Percentiles rank a stretch among this genome's conserved stretches.
phyloP scores from a whole-genome alignment of 1,140 invertebrate species.

The Aphaenogaster rudis region DNA sequence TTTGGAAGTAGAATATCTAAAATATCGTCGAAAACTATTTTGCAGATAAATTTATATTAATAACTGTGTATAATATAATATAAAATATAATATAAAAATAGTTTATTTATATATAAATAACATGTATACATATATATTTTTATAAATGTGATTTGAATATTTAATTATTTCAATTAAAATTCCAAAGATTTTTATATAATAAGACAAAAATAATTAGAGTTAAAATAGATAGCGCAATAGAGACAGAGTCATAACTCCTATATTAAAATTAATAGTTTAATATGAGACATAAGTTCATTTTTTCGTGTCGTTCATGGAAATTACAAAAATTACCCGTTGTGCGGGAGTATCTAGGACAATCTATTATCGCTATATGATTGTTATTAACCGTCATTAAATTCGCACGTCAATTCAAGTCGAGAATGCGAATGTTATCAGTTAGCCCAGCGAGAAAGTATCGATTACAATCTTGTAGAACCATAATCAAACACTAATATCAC shows the following conservation, averaged over 20 bases:
- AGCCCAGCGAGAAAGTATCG: slow-evolving; percentile 38
- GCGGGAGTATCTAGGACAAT: slow-evolving; percentile 33
- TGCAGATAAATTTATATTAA: not conserved
- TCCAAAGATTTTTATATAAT: not conserved
- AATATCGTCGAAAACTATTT: not conserved
- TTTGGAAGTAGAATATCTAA: not conserved
- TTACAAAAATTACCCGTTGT: not conserved
- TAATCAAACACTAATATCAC: slow-evolving; percentile 46
- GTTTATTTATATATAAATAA: not conserved
- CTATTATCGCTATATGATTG: slow-evolving; percentile 24
- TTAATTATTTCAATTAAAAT: not conserved
- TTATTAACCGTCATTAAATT: slow-evolving; percentile 3
- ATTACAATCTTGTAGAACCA: slow-evolving; percentile 37
- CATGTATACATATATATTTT: not conserved
- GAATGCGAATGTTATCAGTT: slow-evolving; percentile 40
- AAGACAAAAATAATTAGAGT: not conserved
- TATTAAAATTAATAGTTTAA: slow-evolving; percentile 1
- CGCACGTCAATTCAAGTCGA: not conserved
- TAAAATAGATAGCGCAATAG: not conserved
- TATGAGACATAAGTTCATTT: slow-evolving; percentile 4
- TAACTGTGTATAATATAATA: not conserved
- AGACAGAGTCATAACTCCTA: not conserved
- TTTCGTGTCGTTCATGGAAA: not conserved
- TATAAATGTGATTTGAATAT: not conserved
- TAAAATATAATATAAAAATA: not conserved